Conservation (phyloP, 1,140 invertebrate species). For the Limonius californicus region DNA sequence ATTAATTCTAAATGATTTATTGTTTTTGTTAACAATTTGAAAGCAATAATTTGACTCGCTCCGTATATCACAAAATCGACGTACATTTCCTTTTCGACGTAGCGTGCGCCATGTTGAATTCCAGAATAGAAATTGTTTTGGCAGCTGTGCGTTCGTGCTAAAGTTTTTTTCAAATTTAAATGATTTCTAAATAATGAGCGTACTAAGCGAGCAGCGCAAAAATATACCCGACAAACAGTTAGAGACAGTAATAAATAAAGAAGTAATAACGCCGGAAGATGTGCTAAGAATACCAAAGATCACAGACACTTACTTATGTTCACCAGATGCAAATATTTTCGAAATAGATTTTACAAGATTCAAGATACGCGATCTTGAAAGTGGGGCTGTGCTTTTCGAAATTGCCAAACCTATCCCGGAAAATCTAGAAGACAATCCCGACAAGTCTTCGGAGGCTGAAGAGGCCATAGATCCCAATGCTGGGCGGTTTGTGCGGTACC, state of each 20-base stretch:
- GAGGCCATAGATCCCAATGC: constrained; percentile 79
- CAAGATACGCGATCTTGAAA: constrained; percentile 94
- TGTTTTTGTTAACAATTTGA: no score
- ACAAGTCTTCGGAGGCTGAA: constrained; percentile 55
- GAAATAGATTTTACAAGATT: constrained; percentile 98
- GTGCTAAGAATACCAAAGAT: constrained; percentile 59
- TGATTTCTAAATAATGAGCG: constrained; percentile 37
- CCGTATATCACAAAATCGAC: no score
- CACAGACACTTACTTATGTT: constrained; percentile 79
- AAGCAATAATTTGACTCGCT: no score
- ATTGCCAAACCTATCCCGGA: constrained; percentile 83
- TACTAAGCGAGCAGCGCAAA: constrained; percentile 40
- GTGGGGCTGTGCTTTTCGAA: constrained; percentile 90
- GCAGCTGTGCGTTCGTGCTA: no score
- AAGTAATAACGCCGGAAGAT: constrained; percentile 57
- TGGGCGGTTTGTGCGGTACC: constrained; percentile 94
- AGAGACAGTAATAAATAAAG: constrained; percentile 23
- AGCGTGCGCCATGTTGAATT: background rate
- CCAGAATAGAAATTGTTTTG: background rate
- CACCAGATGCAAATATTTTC: constrained; percentile 92
- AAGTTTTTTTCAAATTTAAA: no score
- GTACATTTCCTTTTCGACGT: no score
- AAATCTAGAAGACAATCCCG: constrained; percentile 63
- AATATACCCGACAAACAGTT: constrained; percentile 32
- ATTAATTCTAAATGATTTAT: no score